Evolutionary conservation across 2,888 invertebrate species (phyloP).

Genomic region (Strigamia maritima): DNA sequence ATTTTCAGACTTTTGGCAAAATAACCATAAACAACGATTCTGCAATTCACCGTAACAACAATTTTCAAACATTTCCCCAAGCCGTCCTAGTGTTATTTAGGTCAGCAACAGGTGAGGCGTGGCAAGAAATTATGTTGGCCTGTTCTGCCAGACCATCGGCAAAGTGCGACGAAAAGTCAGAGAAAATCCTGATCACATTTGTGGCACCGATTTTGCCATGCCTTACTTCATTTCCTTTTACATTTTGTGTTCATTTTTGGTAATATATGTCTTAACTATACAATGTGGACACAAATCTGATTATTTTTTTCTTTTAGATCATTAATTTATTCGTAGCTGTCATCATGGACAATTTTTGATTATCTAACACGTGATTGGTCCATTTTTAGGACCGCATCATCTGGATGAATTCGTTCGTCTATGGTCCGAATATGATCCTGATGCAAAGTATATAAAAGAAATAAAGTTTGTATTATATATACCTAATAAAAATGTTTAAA

Average conservation of each 20-base stretch:
- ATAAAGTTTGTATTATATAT: background rate
- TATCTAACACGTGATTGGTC: conserved; percentile 99
- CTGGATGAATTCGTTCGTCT: conserved; percentile 98
- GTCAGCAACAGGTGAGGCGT: conserved; percentile 94
- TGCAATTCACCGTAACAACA: conserved; percentile 90
- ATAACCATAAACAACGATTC: conserved; percentile 75
- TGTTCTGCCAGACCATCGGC: conserved; percentile 67
- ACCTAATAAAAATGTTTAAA: background rate
- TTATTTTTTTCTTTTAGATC: conserved; percentile 63
- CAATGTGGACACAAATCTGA: too few species aligned
- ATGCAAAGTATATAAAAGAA: conserved; percentile 77
- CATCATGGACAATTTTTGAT: conserved; percentile 99
- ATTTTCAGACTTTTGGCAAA: conserved; percentile 87
- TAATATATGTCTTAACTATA: too few species aligned
- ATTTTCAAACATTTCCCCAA: conserved; percentile 98
- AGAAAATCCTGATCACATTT: conserved; percentile 58
- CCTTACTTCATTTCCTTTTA: conserved; percentile 99
- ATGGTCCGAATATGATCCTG: conserved; percentile 99
- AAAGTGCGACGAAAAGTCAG: conserved; percentile 52
- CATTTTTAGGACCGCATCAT: conserved; percentile 97
- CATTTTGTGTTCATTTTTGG: conserved; percentile 96
- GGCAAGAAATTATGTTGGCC: conserved; percentile 99
- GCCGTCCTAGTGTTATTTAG: conserved; percentile 91
- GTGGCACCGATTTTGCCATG: conserved; percentile 92
- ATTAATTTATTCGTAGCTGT: conserved; percentile 99